Evolutionary conservation across 2,113 vertebrate genomes (phyloP).

Genomic region (Motacilla tschutschensis): DNA sequence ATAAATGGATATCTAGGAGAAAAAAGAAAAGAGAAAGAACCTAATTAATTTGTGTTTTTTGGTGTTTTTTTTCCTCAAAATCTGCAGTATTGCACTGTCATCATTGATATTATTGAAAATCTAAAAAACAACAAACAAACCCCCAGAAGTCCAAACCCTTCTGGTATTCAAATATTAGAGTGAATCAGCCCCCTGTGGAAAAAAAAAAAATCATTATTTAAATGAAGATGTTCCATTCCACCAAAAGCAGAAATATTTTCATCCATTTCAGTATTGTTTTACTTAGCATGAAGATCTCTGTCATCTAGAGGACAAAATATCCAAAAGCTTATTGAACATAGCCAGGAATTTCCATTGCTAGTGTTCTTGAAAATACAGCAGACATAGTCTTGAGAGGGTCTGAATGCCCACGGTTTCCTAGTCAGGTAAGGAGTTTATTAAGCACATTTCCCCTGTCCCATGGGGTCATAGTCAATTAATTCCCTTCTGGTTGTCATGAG

Average conservation of each 20-base stretch:
- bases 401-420: background rate
- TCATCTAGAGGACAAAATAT: background rate
- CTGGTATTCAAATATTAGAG: background rate
- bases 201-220: background rate
- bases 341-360: background rate
- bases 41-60: background rate
- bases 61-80: background rate
- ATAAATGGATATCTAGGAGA: background rate
- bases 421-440: background rate
- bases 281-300: background rate
- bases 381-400: background rate
- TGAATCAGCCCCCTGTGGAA: background rate
- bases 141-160: fast-evolving
- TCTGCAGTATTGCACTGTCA: background rate
- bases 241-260: background rate
- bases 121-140: background rate
- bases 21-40: background rate
- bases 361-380: background rate
- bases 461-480: background rate
- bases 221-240: background rate
- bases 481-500: background rate
- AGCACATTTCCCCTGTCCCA: background rate
- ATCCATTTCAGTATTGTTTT: background rate
- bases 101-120: background rate
- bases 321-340: background rate